Base-by-base conservation (phyloP, 2,113 vertebrate species). In the Enhydra lutris region DNA sequence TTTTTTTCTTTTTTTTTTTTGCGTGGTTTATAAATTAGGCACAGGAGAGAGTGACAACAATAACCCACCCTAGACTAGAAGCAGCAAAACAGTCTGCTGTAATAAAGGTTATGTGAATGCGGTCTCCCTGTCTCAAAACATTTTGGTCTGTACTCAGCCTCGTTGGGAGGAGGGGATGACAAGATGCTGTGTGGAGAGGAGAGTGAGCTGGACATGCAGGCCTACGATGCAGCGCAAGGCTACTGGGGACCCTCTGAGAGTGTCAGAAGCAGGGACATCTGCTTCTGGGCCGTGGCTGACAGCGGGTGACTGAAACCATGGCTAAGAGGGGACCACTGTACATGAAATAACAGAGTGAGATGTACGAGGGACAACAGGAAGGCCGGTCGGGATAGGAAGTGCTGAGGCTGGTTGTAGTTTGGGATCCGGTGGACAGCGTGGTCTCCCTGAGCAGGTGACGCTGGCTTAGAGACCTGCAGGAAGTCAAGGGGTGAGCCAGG, bases 301-400 rank as follows among this genome's bases (percentile, higher is more conserved):
- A 17, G 42, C 1, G 29, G 45, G 74, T n/a, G 34, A 79, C 76
- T 20, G 4, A 26, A 34, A 34, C 45, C 76, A 10, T 17, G 4
- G 45, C 18, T 50, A 34, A 50, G 29, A 20, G 74, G 45, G 45
- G 45, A 34, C 76, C 74, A 10, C 26, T 78, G 74, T 18, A 4
- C 2, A 2, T 6, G 13, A 4, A 57, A 1, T 0, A 1, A 14
- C 0, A 3, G 5, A 24, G 20, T 0, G 29, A 26, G 29, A 8
- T 0, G 1, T 0, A 3, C 24, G 29, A 2, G 15, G 55, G 61
- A 4, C n/a, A 36, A 1, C 45, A 7, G 74, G 47, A 23, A 26
- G 7, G 50, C 65, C 0, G 20, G 18, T 11, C 4, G 6, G 45
- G 36, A 7, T 2, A 11, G 80, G 39, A 26, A 18, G 50, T 47